These are phyloP conservation scores for Scotopteryx bipunctaria DNA, from an alignment of 2,888 invertebrate genomes.

Conservation along the genomic window DNA sequence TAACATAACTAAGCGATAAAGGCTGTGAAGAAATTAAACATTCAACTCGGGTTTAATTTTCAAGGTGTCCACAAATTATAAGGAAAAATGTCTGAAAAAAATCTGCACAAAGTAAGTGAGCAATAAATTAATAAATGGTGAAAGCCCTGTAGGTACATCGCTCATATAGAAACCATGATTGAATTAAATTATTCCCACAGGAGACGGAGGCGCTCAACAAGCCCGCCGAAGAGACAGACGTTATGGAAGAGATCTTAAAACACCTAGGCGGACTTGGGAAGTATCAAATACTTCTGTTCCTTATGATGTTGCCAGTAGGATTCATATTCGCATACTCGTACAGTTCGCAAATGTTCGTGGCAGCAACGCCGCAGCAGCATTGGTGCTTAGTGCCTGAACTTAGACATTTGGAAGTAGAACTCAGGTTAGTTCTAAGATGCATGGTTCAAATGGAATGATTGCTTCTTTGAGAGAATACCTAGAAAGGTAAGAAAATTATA, in stretches of 20 bases:
- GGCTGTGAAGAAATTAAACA: neutral
- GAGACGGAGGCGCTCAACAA: constrained; percentile 18
- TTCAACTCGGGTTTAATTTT: neutral
- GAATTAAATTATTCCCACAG: too few species aligned
- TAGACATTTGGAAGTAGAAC: constrained; percentile 43
- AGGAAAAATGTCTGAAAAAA: constrained; percentile 16
- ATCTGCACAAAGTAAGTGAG: constrained; percentile 11
- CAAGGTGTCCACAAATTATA: too few species aligned
- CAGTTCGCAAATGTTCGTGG: constrained; percentile 58
- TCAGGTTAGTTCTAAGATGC: constrained; percentile 48
- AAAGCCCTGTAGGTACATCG: too few species aligned
- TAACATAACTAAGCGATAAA: too few species aligned
- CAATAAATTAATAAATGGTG: too few species aligned
- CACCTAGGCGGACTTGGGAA: constrained; percentile 47
- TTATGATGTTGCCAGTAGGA: constrained; percentile 51
- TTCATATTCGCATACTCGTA: constrained; percentile 52
- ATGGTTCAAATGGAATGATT: too few species aligned
- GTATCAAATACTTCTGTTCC: constrained; percentile 44
- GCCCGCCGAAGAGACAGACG: constrained; percentile 22
- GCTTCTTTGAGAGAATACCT: too few species aligned
- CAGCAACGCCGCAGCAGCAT: constrained; percentile 57
- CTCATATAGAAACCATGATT: too few species aligned
- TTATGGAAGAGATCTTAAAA: constrained; percentile 43
- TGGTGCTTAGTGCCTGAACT: constrained; percentile 60
- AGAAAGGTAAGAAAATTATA: too few species aligned